phyloP scores from a whole-genome alignment of 53 echinoderm and acorn worm genomes.

The Patiria pectinifera region DNA sequence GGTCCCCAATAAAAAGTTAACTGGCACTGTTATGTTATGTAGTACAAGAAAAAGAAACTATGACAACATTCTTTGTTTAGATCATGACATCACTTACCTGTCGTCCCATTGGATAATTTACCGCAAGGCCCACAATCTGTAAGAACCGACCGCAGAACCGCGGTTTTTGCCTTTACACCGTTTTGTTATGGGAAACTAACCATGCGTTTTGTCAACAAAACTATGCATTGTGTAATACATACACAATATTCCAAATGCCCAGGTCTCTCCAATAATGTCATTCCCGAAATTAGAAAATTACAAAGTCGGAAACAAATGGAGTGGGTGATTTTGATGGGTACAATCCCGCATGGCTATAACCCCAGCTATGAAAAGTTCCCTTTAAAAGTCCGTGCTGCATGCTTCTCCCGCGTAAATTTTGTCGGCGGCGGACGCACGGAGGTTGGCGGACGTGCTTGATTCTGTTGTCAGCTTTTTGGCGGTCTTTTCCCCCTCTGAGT shows the following conservation, averaged over 20 bases:
- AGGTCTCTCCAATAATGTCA: not conserved
- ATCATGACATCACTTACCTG: slow-evolving; percentile 20
- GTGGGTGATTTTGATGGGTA: not conserved
- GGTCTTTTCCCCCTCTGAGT: not conserved
- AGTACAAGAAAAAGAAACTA: not conserved
- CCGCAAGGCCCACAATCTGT: not conserved
- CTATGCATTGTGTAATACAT: not conserved
- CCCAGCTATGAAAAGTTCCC: not conserved
- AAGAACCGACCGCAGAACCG: not conserved
- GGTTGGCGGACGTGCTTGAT: not conserved
- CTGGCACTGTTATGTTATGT: not conserved
- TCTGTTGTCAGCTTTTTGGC: not conserved
- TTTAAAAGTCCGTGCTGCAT: not conserved
- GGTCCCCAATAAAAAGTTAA: not conserved
- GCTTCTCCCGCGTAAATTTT: not conserved
- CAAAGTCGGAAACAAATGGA: not conserved
- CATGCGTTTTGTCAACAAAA: not conserved
- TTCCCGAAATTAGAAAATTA: slow-evolving; percentile 33
- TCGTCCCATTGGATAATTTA: not conserved
- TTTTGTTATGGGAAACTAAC: not conserved
- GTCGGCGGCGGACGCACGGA: not conserved
- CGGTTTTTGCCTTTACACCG: not conserved
- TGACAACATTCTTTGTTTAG: slow-evolving; percentile 31
- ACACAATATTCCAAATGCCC: not conserved
- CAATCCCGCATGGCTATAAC: not conserved